These are phyloP conservation scores for Albula glossodonta DNA, from an alignment of 2,113 vertebrate genomes.

Conservation along the genomic window DNA sequence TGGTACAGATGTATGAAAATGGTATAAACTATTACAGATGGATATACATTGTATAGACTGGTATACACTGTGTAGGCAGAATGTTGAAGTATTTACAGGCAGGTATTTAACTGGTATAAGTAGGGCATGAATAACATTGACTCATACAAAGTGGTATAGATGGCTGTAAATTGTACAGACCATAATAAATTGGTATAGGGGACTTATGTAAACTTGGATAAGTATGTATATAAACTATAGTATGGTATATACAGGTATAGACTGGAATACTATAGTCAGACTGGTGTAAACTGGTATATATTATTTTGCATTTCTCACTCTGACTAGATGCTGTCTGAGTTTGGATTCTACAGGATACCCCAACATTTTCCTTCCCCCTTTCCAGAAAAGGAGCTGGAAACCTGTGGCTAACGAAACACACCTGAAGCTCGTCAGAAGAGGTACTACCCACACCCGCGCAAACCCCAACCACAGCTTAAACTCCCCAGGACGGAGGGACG, in stretches of 20 bases:
- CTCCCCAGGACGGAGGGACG: no score
- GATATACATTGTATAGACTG: neutral
- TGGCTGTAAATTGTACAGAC: neutral
- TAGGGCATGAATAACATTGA: no score
- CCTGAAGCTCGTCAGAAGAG: no score
- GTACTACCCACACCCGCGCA: no score
- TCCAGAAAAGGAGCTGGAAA: no score
- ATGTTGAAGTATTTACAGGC: no score
- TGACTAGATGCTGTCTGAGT: neutral
- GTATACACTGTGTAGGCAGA: neutral
- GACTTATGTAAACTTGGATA: neutral
- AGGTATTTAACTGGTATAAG: no score
- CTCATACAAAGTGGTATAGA: neutral
- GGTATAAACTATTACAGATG: neutral
- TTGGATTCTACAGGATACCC: no score
- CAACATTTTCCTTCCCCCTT: no score
- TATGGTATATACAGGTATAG: neutral
- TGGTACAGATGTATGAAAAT: neutral
- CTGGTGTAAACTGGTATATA: neutral
- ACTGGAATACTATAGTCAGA: neutral
- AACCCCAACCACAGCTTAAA: no score
- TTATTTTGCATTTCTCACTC: neutral
- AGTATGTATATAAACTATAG: neutral
- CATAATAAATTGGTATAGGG: neutral
- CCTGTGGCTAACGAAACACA: no score